Conservation (phyloP, 2,797 vertebrate genomes). For the Heteromormyrus szaboi region DNA sequence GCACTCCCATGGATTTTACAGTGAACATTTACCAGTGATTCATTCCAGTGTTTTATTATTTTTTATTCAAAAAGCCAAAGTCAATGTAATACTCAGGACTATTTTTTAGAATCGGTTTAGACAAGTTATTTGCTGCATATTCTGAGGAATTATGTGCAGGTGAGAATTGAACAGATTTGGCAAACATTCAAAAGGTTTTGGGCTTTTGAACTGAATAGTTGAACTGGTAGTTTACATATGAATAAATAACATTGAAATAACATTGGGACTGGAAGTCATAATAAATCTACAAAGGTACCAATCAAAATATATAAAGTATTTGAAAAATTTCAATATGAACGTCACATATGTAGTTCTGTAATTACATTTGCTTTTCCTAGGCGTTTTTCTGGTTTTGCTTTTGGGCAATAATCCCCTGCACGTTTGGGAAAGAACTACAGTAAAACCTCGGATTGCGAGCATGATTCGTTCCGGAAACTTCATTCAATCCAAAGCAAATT, state of each 20-base stretch:
- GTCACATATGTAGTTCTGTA: background rate
- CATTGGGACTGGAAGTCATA: background rate
- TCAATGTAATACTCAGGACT: background rate
- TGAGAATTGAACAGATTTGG: background rate
- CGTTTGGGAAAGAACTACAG: background rate
- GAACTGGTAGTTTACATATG: conserved; percentile 4
- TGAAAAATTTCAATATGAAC: background rate
- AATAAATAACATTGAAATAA: background rate
- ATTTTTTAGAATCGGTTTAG: background rate
- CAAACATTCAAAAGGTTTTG: background rate
- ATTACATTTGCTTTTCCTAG: background rate
- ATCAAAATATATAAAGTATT: background rate
- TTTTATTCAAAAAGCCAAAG: background rate
- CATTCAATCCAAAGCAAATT: too few relatives aligned
- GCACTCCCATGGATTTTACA: background rate
- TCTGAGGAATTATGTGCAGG: background rate
- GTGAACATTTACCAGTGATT: background rate
- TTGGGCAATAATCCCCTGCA: background rate
- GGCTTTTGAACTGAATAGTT: background rate
- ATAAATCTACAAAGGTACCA: background rate
- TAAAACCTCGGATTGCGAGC: too few relatives aligned
- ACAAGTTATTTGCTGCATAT: background rate
- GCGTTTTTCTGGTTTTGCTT: background rate
- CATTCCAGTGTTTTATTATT: background rate
- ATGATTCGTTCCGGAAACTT: too few relatives aligned